These are phyloP conservation scores for Drosophila neutralis DNA, from an alignment of 2,888 invertebrate species.

Conservation along the genomic window DNA sequence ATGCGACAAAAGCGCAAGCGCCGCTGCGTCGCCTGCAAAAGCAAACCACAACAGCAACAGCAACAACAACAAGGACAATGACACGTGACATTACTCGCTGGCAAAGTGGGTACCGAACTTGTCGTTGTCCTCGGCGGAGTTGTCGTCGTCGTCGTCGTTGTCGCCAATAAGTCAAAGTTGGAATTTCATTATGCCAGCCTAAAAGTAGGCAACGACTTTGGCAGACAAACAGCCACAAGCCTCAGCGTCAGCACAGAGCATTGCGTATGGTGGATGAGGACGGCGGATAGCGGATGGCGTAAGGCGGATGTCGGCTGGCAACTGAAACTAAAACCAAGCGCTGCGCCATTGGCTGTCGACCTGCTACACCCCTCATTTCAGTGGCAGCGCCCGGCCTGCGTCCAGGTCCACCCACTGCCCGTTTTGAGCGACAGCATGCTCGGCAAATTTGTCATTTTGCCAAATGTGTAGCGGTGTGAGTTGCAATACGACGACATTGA, in stretches of 20 bases:
- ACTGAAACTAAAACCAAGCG: slow-evolving; percentile 70
- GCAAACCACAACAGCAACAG: slow-evolving; percentile 47
- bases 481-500: slow-evolving; percentile 44
- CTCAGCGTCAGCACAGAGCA: slow-evolving; percentile 17
- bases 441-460: slow-evolving; percentile 82
- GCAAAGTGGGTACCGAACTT: slow-evolving; percentile 30
- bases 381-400: slow-evolving; percentile 19
- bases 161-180: slow-evolving; percentile 83
- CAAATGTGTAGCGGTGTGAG: slow-evolving; percentile 69
- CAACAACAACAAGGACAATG: slow-evolving; percentile 7
- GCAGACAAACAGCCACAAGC: slow-evolving; percentile 63
- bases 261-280: slow-evolving; percentile 26
- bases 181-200: slow-evolving; percentile 82
- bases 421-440: slow-evolving; percentile 62
- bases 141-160: slow-evolving; percentile 38
- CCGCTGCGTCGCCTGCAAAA: slow-evolving; percentile 56
- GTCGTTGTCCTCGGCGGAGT: slow-evolving; percentile 18
- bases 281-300: slow-evolving; percentile 3
- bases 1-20: slow-evolving; percentile 46
- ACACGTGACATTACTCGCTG: slow-evolving; percentile 18
- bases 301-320: slow-evolving; percentile 15
- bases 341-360: slow-evolving; percentile 63
- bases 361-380: slow-evolving; percentile 17
- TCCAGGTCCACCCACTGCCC: slow-evolving; percentile 35
- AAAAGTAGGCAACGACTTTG: slow-evolving; percentile 81